phyloP scores from a whole-genome alignment of 2,888 invertebrate species.

The Andrena minutula region DNA sequence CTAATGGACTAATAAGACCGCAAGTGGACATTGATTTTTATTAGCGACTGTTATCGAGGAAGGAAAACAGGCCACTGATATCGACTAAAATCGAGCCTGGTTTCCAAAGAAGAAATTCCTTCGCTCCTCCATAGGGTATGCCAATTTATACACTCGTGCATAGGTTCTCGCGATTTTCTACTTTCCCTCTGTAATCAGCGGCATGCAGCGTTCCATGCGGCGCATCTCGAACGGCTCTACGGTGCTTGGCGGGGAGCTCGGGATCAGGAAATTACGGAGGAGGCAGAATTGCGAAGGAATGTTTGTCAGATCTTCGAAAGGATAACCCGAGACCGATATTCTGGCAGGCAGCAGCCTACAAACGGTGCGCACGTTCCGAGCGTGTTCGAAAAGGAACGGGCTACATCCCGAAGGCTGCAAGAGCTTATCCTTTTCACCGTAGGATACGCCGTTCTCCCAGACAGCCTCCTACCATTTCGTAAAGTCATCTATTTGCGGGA shows the following conservation, averaged over 20 bases:
- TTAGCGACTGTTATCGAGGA: too few species aligned
- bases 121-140: too few species aligned
- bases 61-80: too few species aligned
- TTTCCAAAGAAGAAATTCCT: too few species aligned
- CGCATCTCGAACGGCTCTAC: neutral
- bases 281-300: conserved; percentile 14
- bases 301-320: conserved; percentile 33
- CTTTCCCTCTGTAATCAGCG: neutral
- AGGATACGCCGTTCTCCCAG: conserved; percentile 65
- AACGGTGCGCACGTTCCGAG: conserved; percentile 9
- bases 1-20: too few species aligned
- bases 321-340: conserved; percentile 27
- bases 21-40: too few species aligned
- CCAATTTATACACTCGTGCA: too few species aligned
- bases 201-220: neutral
- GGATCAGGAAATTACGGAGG: conserved; percentile 4
- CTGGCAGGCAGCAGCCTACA: conserved; percentile 12
- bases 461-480: conserved; percentile 70
- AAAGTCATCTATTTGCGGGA: conserved; percentile 74
- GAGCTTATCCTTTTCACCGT: conserved; percentile 72
- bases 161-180: conserved; percentile 3
- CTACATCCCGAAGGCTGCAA: conserved; percentile 29
- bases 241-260: neutral
- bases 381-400: conserved; percentile 40
- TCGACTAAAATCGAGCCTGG: too few species aligned